phyloP scores from a whole-genome alignment of 2,113 vertebrate genomes.

The Catharus bicknelli region DNA sequence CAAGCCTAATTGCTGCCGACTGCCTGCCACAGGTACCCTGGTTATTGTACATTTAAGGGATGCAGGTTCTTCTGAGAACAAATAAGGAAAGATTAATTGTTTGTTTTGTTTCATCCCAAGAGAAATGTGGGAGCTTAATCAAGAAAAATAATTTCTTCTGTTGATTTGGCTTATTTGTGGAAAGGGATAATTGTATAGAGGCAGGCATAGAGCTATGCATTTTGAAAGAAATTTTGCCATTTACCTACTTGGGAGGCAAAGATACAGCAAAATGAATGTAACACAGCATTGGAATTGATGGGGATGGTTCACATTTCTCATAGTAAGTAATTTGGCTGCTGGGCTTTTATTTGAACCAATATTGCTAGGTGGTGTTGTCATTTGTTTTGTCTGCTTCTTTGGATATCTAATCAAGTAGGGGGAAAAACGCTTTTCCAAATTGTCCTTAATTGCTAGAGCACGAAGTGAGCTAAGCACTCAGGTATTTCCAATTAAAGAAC shows the following conservation, averaged over 20 bases:
- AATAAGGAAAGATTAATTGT: constrained; percentile 98
- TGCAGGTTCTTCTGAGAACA: constrained; percentile 81
- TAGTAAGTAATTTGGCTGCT: constrained; percentile 80
- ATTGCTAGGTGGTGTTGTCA: constrained; percentile 82
- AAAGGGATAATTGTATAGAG: constrained; percentile 77
- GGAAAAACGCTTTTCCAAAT: constrained; percentile 81
- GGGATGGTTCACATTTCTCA: constrained; percentile 76
- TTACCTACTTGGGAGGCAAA: constrained; percentile 57
- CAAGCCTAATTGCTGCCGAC: constrained; percentile 88
- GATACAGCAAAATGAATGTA: constrained; percentile 72
- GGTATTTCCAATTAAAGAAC: constrained; percentile 85
- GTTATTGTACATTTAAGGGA: constrained; percentile 76
- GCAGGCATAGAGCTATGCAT: constrained; percentile 59
- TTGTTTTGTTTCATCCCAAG: constrained; percentile 90
- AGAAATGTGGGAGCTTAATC: constrained; percentile 94
- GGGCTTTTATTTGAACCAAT: constrained; percentile 79
- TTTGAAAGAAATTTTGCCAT: constrained; percentile 77
- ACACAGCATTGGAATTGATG: constrained; percentile 74
- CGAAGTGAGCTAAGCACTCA: constrained; percentile 76
- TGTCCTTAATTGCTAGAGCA: constrained; percentile 91
- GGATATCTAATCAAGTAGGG: constrained; percentile 89
- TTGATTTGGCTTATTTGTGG: constrained; percentile 86
- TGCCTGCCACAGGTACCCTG: constrained; percentile 84
- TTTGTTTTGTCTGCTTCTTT: constrained; percentile 84
- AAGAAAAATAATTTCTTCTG: constrained; percentile 98